Evolutionary conservation across 64 coral and sea anemone species (phyloP), one percentile per base, ranked within the genome.

Genomic region (Acropora tenuis): DNA sequence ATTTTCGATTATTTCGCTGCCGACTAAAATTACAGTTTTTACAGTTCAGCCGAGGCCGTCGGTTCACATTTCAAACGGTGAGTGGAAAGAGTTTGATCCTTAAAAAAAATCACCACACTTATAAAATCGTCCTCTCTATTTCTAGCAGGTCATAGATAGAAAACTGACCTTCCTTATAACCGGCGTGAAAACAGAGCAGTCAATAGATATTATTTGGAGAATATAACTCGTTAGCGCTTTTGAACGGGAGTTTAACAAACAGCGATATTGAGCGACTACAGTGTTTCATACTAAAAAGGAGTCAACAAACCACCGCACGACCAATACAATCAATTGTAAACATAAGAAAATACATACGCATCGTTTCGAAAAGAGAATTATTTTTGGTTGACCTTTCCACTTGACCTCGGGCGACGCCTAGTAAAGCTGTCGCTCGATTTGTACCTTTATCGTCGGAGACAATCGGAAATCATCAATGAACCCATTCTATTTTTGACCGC

Each of bases 381-480:
- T 85, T 85, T 85, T 85, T 71, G 82, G 82, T 19, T 46, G 82
- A 72, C 45, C 82, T 49, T 5, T n/a, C 82, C 43, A 85, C 82
- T 85, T 85, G 82, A 85, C 82, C 66, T 6, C 82, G 46, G 82
- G 82, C 63, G 82, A 85, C 82, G 82, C 82, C 82, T 65, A 71
- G 82, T 47, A 41, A 85, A 71, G 43, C 82, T 72, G 47, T 85
- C 44, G 67, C 60, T 47, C 18, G 49, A 44, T 85, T 71, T 85
- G 63, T 85, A 47, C 82, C 72, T 18, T 69, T 84, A 84, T 85
- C 18, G 6, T 71, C 66, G 46, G 6, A 71, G 82, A 68, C 75
- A 40, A 85, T 85, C 82, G 82, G 82, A 69, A 71, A 85, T 71
- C 72, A 6, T 85, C 82, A 85, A 85, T 85, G 82, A 85, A 65